A percentile compares a stretch with the other conserved stretches of the same genome.
phyloP scores from a whole-genome alignment of 1,140 invertebrate genomes.

The Caenorhabditis tropicalis region DNA sequence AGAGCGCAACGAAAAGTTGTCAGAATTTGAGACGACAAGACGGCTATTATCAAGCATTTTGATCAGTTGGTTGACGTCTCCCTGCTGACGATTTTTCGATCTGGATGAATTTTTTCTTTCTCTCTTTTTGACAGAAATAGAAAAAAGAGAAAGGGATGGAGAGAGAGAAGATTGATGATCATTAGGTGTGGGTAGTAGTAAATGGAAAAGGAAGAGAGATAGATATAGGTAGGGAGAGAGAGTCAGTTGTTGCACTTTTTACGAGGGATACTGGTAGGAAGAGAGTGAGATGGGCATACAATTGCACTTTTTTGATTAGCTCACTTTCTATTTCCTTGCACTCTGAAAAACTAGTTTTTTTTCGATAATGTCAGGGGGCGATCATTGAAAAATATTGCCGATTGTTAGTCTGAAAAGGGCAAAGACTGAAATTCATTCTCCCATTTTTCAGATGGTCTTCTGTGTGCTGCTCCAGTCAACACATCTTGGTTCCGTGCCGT shows the following conservation, averaged over 20 bases:
- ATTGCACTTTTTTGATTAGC: slow-evolving; percentile 11
- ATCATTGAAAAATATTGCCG: too few relatives aligned
- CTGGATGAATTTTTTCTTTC: slow-evolving; percentile 14
- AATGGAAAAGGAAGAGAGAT: too few relatives aligned
- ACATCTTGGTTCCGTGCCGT: slow-evolving; percentile 88
- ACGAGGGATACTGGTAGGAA: background rate
- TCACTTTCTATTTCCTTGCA: background rate
- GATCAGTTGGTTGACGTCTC: background rate
- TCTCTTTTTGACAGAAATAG: background rate
- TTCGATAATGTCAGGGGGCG: too few relatives aligned
- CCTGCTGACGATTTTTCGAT: background rate
- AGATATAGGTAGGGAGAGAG: background rate
- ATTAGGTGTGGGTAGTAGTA: background rate
- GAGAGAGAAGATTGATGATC: slow-evolving; percentile 25
- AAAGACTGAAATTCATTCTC: too few relatives aligned
- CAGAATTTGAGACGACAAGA: background rate
- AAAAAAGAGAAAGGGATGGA: background rate
- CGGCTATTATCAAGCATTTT: background rate
- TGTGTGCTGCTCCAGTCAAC: slow-evolving; percentile 84
- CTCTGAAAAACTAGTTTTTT: background rate
- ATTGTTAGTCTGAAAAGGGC: too few relatives aligned
- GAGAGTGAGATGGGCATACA: background rate
- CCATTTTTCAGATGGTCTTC: slow-evolving; percentile 79
- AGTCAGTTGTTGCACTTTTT: slow-evolving; percentile 6
- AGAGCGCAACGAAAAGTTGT: background rate